These are phyloP conservation scores for Proteles cristata DNA, from an alignment of 2,113 vertebrate genomes.

Conservation along the genomic window DNA sequence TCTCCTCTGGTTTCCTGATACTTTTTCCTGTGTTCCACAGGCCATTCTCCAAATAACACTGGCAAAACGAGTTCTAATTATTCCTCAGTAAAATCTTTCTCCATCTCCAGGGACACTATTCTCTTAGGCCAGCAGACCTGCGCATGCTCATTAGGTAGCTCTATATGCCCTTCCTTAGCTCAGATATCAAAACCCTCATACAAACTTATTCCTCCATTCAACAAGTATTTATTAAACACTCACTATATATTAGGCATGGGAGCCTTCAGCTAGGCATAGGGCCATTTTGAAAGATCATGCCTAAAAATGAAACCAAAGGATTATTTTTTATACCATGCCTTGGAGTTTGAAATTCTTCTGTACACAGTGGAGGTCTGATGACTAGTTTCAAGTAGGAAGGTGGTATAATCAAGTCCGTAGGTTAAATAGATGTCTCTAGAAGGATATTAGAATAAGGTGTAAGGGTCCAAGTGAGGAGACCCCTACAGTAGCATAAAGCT, in stretches of 20 bases:
- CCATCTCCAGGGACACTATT: neutral
- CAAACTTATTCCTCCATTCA: neutral
- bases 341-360: neutral
- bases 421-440: neutral
- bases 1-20: neutral
- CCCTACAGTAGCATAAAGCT: neutral
- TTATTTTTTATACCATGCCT: neutral
- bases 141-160: neutral
- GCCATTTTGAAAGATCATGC: neutral
- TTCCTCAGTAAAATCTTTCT: neutral
- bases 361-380: neutral
- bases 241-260: neutral
- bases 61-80: neutral
- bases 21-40: neutral
- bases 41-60: neutral
- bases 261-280: neutral
- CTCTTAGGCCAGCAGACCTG: neutral
- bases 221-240: neutral
- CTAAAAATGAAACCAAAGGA: neutral
- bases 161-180: neutral
- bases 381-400: neutral
- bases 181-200: neutral
- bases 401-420: neutral
- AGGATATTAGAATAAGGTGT: neutral
- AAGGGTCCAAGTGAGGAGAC: neutral